Evolutionary conservation across 2,797 vertebrate species (phyloP).

Genomic region (Eurystomus glaucurus): DNA sequence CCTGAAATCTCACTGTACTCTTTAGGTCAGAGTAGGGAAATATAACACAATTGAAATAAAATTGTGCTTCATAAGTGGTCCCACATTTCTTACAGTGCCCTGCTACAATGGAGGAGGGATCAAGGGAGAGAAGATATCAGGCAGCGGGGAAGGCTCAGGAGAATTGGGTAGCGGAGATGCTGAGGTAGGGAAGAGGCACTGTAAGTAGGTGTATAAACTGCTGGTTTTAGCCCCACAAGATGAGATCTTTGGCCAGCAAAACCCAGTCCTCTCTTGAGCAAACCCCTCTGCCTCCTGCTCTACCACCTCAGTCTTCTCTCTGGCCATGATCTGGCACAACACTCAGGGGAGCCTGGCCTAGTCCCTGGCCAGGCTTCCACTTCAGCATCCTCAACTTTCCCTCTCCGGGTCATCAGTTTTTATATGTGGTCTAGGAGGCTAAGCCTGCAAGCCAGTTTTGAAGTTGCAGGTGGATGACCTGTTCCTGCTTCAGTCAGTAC

Average conservation of each 20-base stretch:
- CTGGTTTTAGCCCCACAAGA: neutral
- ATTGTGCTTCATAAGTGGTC: neutral
- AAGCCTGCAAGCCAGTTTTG: neutral
- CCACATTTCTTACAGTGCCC: neutral
- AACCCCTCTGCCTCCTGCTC: neutral
- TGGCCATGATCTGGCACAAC: neutral
- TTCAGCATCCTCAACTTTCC: neutral
- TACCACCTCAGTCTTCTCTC: neutral
- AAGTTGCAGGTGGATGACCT: neutral
- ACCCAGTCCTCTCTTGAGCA: rapidly evolving
- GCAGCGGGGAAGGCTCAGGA: neutral
- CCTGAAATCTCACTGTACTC: neutral
- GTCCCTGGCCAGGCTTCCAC: neutral
- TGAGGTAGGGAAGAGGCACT: neutral
- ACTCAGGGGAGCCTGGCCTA: rapidly evolving
- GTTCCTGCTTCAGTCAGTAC: neutral
- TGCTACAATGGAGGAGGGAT: neutral
- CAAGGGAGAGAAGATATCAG: neutral
- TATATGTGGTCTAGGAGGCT: neutral
- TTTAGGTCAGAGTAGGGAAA: neutral
- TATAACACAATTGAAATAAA: neutral
- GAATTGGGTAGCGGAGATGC: neutral
- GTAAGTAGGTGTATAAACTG: neutral
- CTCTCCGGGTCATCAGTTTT: neutral
- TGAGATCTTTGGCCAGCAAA: neutral